Evolutionary conservation across 1,140 invertebrate genomes (phyloP).

Genomic region (Pogonus chalceus): DNA sequence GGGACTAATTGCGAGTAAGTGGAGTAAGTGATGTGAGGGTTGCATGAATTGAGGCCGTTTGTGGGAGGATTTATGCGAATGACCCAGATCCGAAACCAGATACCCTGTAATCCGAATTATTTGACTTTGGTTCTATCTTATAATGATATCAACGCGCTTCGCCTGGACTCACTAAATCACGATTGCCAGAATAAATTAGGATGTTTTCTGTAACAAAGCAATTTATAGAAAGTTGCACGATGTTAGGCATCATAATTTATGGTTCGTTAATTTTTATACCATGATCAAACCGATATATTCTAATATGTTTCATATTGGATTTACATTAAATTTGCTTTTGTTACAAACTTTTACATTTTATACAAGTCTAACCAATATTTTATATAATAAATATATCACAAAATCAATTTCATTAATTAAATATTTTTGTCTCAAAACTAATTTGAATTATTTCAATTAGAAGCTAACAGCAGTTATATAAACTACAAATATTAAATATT

Average conservation of each 20-base stretch:
- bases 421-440: too few relatives aligned
- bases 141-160: background rate
- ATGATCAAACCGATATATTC: background rate
- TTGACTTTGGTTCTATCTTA: slow-evolving; percentile 1
- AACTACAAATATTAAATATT: too few relatives aligned
- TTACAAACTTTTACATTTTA: too few relatives aligned
- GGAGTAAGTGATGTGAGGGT: background rate
- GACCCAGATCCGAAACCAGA: slow-evolving; percentile 4
- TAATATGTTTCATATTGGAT: too few relatives aligned
- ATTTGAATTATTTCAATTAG: too few relatives aligned
- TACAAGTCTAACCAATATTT: too few relatives aligned
- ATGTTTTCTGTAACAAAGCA: background rate
- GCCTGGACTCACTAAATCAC: background rate
- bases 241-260: background rate
- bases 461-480: too few relatives aligned
- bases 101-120: slow-evolving; percentile 5
- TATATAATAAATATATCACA: too few relatives aligned
- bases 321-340: too few relatives aligned
- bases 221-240: background rate
- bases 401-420: too few relatives aligned
- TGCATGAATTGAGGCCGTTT: slow-evolving; percentile 3
- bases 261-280: background rate
- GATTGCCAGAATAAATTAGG: background rate
- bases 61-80: background rate
- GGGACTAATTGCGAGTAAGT: slow-evolving; percentile 3